phyloP scores from a whole-genome alignment of 1,140 invertebrate genomes.

The Hycleus phaleratus region DNA sequence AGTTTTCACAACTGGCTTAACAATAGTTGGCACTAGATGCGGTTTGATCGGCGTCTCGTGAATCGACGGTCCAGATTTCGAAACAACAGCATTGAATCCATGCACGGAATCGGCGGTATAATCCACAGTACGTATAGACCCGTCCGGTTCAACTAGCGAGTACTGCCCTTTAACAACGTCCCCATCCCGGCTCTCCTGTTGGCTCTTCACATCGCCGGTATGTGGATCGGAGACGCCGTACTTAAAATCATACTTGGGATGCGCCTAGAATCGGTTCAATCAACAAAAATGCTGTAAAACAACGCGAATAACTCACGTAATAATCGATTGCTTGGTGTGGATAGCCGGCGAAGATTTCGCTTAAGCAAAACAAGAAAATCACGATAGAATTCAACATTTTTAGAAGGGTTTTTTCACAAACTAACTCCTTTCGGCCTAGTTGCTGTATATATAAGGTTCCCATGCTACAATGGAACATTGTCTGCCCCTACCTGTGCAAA shows the following conservation, averaged over 20 bases:
- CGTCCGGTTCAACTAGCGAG: slow-evolving; percentile 52
- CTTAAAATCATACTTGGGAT: slow-evolving; percentile 54
- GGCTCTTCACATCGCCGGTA: slow-evolving; percentile 57
- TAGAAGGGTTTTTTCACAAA: neutral
- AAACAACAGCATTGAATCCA: slow-evolving; percentile 32
- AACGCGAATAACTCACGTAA: slow-evolving; percentile 6
- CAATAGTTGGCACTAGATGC: too few species aligned
- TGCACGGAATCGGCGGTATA: slow-evolving; percentile 45
- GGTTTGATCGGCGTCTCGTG: neutral
- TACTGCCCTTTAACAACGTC: slow-evolving; percentile 59
- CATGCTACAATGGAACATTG: too few species aligned
- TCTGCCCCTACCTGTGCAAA: too few species aligned
- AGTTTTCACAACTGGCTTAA: too few species aligned
- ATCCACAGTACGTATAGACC: slow-evolving; percentile 50
- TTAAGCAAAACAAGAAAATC: neutral
- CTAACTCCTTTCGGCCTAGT: neutral
- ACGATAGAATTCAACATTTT: neutral
- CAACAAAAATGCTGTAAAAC: neutral
- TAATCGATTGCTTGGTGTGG: slow-evolving; percentile 5
- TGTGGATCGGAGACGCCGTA: slow-evolving; percentile 59
- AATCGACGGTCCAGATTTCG: slow-evolving; percentile 20
- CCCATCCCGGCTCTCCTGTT: slow-evolving; percentile 57
- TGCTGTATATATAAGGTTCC: neutral
- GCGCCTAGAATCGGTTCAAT: slow-evolving; percentile 39
- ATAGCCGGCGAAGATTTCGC: neutral